Evolutionary conservation across 1,140 invertebrate species (phyloP), one percentile per base, ranked within the genome.

Genomic region (Leguminivora glycinivorella): DNA sequence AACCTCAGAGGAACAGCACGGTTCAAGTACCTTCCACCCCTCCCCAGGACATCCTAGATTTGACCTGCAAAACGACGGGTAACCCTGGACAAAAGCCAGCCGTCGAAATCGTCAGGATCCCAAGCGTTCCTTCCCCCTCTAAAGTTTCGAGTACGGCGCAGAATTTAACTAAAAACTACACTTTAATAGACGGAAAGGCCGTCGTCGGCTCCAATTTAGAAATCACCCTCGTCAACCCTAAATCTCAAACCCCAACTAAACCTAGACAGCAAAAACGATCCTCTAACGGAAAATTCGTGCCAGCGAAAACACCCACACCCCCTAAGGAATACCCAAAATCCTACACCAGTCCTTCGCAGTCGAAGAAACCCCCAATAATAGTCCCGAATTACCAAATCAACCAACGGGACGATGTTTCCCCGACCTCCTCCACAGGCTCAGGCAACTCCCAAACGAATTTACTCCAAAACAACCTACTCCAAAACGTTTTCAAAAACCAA

Each of bases 141-240:
- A 80, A 80, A 67, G 77, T 71, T 40, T 68, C 74, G 22, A 76
- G 60, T 12, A 73, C 83, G 47, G 83, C 87, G 14, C 90, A 87
- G n/a, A 90, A 89, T 71, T 63, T 89, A 67, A 77, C 81, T 10
- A 90, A 92, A 68, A 92, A 89, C 69, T 90, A 85, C 70, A 83
- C 83, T 0, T 38, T 88, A 1, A 25, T 87, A 5, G 89, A 90
- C 56, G 88, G 84, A 0, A 87, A 87, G 70, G 82, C 85, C 0
- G 82, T 87, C 0, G 88, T 94, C 4, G 93, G 92, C 0, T 93
- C 93, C 0, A 94, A 94, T 77, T 75, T 95, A 66, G 94, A 95
- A 83, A 94, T 95, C 40, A 95, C 93, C 0, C 75, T 94, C 73
- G 93, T 95, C 1, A 91, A 87, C 60, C 75, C 85, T 5, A 88